A percentile compares a stretch with the other conserved stretches of the same genome.
These are phyloP conservation scores for Mesorhabditis sp. DNA, from an alignment of 2,888 invertebrate genomes.

Conservation along the genomic window DNA sequence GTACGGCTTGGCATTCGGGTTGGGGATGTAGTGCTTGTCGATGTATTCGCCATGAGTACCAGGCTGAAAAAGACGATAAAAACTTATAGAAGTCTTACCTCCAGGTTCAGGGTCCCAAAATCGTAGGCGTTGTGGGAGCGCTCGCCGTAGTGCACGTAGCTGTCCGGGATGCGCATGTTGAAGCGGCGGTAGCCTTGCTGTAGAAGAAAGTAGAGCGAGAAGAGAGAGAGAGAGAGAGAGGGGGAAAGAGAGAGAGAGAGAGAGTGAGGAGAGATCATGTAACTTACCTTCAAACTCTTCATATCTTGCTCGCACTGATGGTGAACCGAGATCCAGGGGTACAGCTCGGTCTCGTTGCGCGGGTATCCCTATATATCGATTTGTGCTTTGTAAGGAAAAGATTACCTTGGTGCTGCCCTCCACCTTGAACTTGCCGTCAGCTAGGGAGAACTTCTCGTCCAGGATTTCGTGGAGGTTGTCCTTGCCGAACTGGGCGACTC, in stretches of 20 bases:
- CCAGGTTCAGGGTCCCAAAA: not conserved
- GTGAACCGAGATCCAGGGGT: not conserved
- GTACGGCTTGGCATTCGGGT: not conserved
- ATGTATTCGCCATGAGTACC: constrained; percentile 1
- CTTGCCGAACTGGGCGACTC: not conserved
- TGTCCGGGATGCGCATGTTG: not conserved
- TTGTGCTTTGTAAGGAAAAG: no score
- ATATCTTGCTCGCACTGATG: constrained; percentile 1
- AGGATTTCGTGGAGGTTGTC: not conserved
- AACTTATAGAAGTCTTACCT: not conserved
- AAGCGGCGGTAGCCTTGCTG: constrained; percentile 5
- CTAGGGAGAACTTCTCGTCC: not conserved
- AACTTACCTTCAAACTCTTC: not conserved
- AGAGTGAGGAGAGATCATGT: no score
- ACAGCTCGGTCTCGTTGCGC: not conserved
- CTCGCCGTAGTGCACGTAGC: not conserved
- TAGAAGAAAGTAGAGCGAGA: no score
- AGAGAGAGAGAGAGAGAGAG: no score
- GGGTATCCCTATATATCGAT: not conserved
- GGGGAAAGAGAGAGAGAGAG: no score
- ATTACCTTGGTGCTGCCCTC: not conserved
- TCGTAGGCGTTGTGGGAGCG: not conserved
- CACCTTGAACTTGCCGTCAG: not conserved
- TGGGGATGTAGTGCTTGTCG: not conserved
- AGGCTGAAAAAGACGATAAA: not conserved